Conservation (phyloP, 2,888 invertebrate species). For the Napeogenes inachia region DNA sequence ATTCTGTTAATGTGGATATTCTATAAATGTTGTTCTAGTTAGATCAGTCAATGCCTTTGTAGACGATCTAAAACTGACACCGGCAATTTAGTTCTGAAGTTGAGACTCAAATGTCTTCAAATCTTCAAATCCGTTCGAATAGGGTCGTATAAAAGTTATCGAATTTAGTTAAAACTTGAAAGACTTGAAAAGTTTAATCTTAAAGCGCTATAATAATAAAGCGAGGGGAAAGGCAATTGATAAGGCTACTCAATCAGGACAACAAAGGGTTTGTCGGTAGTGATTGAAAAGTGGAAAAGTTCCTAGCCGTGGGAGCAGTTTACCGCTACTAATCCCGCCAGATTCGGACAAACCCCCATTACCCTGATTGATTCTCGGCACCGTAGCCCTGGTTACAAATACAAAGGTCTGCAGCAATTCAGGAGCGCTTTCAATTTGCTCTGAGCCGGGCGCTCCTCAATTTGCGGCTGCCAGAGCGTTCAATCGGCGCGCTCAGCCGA, state of each 20-base stretch:
- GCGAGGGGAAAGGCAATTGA: constrained; percentile 24
- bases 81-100: constrained; percentile 14
- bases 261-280: constrained; percentile 45
- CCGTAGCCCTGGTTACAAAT: constrained; percentile 61
- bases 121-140: constrained; percentile 20
- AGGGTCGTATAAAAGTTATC: constrained; percentile 19
- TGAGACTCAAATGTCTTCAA: constrained; percentile 18
- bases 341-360: constrained; percentile 68
- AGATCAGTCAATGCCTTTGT: not conserved
- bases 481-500: constrained; percentile 33
- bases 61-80: constrained; percentile 15
- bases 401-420: constrained; percentile 70
- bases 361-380: constrained; percentile 70
- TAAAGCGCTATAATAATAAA: constrained; percentile 24
- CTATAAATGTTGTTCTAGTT: too few relatives aligned
- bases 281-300: constrained; percentile 55
- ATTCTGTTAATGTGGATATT: too few relatives aligned
- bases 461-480: constrained; percentile 53
- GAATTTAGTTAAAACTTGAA: constrained; percentile 25
- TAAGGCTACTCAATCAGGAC: constrained; percentile 49
- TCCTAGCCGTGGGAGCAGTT: constrained; percentile 43
- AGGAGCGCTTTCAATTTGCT: constrained; percentile 70
- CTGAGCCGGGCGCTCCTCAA: constrained; percentile 59
- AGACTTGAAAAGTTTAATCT: constrained; percentile 24
- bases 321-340: constrained; percentile 62